Base-by-base conservation (phyloP, 2,113 vertebrate genomes). In the Cheilinus undulatus region DNA sequence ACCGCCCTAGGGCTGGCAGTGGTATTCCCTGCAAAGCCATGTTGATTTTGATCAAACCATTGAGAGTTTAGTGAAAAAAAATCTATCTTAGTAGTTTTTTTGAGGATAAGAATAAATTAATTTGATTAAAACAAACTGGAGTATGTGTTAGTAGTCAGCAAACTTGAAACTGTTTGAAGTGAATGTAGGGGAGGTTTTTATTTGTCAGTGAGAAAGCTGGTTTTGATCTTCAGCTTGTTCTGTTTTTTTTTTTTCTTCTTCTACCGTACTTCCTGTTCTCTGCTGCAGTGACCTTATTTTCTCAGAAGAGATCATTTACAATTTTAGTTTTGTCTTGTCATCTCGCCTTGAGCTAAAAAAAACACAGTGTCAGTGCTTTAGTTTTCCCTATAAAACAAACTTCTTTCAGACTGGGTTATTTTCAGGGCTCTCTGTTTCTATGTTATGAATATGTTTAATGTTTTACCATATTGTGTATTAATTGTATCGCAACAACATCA, bases 241-340 rank as follows among this genome's bases (percentile, higher is more conserved):
- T 2, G 17, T 45, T 0, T 56, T 13, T 42, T 7, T 34, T 19
- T 45, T 0, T 56, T 13, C 32, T 7, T 34, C 5, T 13, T 63
- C 7, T 1, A 0, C 69, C 52, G 23, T 53, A 58, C 34, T 20
- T 64, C 67, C 67, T 68, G 58, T 76, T 69, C 63, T 61, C n/a
- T 57, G 58, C 50, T 50, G 54, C 48, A 26, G 14, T 57, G 66
- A 26, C 52, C 12, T 15, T 13, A 1, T 53, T 58, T 76, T 72
- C 71, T 53, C 57, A 58, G 51, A 73, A 49, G 32, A 4, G 36
- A 34, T 64, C 46, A 5, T 24, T 48, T 24, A 72, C 51, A 20
- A 17, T 59, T 27, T 5, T 6, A 50, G 8, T 50, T 63, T 34
- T 60, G 30, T 67, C 56, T 2, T 40, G 38, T 66, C 48, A 61